Evolutionary conservation across 1,140 invertebrate species (phyloP), one percentile per base, ranked within the genome.

Genomic region (Belonocnema kinseyi): DNA sequence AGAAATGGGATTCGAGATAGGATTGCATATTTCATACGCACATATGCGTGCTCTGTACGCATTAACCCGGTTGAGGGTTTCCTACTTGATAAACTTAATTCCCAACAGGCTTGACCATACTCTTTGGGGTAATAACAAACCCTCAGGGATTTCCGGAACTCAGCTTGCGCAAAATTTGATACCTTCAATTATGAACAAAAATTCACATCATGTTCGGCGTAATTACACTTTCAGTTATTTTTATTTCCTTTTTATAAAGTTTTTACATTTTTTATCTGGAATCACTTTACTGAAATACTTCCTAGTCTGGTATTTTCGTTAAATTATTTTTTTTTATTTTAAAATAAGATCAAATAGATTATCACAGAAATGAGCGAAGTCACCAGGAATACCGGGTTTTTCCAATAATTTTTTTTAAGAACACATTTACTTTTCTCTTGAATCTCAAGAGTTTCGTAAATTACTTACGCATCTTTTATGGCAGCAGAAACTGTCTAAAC

Each of bases 51-150:
- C n/a, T 40, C 8, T 33, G 21, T 5, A 13, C 40, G 76, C 82
- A 82, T 83, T 87, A 87, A 83, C 81, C 83, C 73, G 71, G 82
- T 76, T 70, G 80, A 80, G 77, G 76, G 79, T 80, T 82, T 77
- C 79, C 80, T 78, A 76, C 80, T 56, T 82, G 85, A 82, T 72
- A 77, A 86, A 88, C 85, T 88, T 88, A 85, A 88, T 88, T 88
- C 84, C 70, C 77, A 82, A 73, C 80, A 77, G 80, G 86, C 85
- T 87, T 81, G 78, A 88, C 87, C 86, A 86, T 83, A 75, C 77
- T 79, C 81, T 83, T 79, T 78, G 50, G 52, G 50, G 51, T 52
- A 14, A 21, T 46, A 46, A 21, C 33, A 16, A 72, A 50, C 75
- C 76, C 74, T n/a, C 0, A 66, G 70, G 74, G 70, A 75, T 79